Conservation (phyloP, 35 echinoderm and acorn worm genomes). For the Patiria miniata region DNA sequence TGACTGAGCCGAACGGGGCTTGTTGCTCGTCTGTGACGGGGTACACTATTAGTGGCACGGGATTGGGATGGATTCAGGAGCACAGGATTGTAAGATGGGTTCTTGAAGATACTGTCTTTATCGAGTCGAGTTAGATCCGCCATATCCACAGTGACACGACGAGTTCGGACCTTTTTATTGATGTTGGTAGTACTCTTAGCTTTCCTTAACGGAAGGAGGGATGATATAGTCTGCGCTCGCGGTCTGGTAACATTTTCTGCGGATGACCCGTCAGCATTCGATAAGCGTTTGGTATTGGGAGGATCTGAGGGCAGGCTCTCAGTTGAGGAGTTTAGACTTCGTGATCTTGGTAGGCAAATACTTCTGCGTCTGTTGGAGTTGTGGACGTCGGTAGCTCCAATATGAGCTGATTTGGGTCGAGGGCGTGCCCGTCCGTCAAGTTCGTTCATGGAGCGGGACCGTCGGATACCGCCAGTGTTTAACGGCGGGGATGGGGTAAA, state of each 20-base stretch:
- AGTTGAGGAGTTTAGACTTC: not conserved
- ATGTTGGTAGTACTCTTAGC: not conserved
- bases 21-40: not conserved
- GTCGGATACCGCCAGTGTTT: not conserved
- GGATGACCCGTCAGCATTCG: not conserved
- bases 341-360: not conserved
- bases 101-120: not conserved
- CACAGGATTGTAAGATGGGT: not conserved
- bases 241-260: not conserved
- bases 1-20: not conserved
- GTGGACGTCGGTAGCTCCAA: not conserved
- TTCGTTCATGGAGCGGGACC: constrained; percentile 10
- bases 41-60: not conserved
- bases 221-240: not conserved
- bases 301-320: not conserved
- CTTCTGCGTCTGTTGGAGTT: not conserved
- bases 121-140: not conserved
- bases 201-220: not conserved
- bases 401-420: not conserved
- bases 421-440: not conserved
- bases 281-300: not conserved
- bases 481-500: not conserved
- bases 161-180: not conserved
- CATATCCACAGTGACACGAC: not conserved
- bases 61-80: not conserved